phyloP scores from a whole-genome alignment of 2,797 vertebrate genomes.

The Ibycter americanus region DNA sequence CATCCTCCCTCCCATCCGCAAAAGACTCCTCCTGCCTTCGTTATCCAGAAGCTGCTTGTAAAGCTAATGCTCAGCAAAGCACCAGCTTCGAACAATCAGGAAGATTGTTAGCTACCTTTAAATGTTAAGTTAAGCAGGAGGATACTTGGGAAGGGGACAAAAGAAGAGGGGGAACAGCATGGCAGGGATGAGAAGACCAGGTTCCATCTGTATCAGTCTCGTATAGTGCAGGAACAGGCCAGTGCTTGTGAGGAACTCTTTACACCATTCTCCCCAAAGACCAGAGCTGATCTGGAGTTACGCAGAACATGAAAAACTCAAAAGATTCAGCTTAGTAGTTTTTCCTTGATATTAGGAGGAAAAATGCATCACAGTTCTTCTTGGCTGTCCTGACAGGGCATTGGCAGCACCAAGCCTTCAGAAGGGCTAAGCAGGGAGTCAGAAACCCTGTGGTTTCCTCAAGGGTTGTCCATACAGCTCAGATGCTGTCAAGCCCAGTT shows the following conservation, averaged over 20 bases:
- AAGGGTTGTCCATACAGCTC: not conserved
- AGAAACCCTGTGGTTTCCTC: not conserved
- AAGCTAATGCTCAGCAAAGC: not conserved
- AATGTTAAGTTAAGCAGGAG: not conserved
- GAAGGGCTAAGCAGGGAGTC: not conserved
- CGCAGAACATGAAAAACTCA: not conserved
- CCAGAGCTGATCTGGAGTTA: too few relatives aligned
- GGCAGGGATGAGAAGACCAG: not conserved
- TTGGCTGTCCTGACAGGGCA: not conserved
- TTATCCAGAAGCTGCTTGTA: not conserved
- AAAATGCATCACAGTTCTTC: not conserved
- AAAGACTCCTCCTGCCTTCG: not conserved
- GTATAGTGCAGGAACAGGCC: fast-evolving
- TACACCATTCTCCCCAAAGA: not conserved
- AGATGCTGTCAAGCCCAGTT: not conserved
- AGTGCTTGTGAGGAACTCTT: not conserved
- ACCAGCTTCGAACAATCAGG: not conserved
- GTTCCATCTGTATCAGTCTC: not conserved
- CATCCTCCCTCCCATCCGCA: not conserved
- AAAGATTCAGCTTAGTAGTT: not conserved
- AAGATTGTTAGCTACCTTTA: not conserved
- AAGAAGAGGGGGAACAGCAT: not conserved
- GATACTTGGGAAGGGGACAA: not conserved
- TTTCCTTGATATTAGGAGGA: not conserved
- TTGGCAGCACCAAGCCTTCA: not conserved